A percentile compares a stretch with the other conserved stretches of the same genome.
These are phyloP conservation scores for Ophioninae sp. DNA, from an alignment of 2,888 invertebrate genomes.

Conservation along the genomic window DNA sequence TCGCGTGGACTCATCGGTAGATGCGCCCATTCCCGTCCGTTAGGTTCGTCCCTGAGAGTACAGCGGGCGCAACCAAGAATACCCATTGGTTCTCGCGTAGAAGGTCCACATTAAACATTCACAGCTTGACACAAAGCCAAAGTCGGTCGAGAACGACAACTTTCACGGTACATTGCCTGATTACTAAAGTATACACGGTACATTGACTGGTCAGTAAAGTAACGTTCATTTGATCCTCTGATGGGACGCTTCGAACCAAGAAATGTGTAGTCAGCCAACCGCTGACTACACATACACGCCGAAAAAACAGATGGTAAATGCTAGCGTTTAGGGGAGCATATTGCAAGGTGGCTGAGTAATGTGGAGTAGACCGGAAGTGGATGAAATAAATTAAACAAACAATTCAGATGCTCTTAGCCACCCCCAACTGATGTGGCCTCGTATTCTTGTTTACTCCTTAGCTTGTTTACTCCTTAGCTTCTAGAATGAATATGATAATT, in stretches of 20 bases:
- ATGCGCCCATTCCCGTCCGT: neutral
- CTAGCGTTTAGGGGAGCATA: neutral
- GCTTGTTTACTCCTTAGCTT: neutral
- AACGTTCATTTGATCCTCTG: neutral
- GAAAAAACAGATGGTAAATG: constrained; percentile 8
- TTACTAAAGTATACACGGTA: neutral
- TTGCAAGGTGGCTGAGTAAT: neutral
- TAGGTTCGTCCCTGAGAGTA: neutral
- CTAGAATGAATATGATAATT: constrained; percentile 14
- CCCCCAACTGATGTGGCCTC: neutral
- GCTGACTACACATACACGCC: too few relatives aligned
- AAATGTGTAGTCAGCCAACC: neutral
- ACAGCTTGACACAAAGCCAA: neutral
- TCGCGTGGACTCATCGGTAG: neutral
- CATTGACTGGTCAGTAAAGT: neutral
- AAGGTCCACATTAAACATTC: neutral
- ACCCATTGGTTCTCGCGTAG: neutral
- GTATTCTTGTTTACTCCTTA: neutral
- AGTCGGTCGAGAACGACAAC: neutral
- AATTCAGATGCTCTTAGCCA: neutral
- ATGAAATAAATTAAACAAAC: neutral
- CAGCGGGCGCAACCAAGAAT: neutral
- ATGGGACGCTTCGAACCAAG: neutral
- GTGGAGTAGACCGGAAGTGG: neutral
- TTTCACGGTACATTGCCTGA: neutral